Evolutionary conservation across 2,888 invertebrate species (phyloP).

Genomic region (Sinohyriopsis cumingii): DNA sequence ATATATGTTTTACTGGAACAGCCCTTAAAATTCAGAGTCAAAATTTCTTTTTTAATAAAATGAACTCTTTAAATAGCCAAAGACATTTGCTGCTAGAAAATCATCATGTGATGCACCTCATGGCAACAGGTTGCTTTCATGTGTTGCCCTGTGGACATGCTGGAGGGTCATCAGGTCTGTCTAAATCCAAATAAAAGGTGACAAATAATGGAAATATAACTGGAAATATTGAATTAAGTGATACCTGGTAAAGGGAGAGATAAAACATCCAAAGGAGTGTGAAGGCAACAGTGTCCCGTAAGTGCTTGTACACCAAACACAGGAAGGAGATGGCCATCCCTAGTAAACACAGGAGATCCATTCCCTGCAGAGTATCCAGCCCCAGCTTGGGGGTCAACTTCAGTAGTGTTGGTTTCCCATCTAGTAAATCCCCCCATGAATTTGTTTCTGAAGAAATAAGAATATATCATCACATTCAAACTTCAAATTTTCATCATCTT

Average conservation of each 20-base stretch:
- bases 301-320: constrained; percentile 73
- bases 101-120: too few relatives aligned
- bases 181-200: too few relatives aligned
- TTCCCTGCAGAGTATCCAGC: constrained; percentile 79
- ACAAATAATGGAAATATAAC: too few relatives aligned
- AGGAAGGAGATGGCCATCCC: constrained; percentile 81
- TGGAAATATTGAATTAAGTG: neutral
- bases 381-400: constrained; percentile 81
- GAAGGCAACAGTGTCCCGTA: constrained; percentile 76
- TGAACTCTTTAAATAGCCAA: too few relatives aligned
- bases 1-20: too few relatives aligned
- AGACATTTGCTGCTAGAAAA: too few relatives aligned
- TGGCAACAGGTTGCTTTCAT: too few relatives aligned
- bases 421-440: constrained; percentile 57
- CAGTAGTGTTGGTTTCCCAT: constrained; percentile 78
- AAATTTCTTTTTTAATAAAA: too few relatives aligned
- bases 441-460: constrained; percentile 37
- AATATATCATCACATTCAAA: neutral
- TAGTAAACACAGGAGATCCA: constrained; percentile 80
- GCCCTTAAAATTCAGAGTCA: too few relatives aligned
- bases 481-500: neutral
- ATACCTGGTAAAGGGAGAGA: constrained; percentile 81
- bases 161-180: too few relatives aligned
- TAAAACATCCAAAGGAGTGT: constrained; percentile 81
- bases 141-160: too few relatives aligned